phyloP scores from a whole-genome alignment of 2,888 invertebrate species.

The Nemoura dubitans region DNA sequence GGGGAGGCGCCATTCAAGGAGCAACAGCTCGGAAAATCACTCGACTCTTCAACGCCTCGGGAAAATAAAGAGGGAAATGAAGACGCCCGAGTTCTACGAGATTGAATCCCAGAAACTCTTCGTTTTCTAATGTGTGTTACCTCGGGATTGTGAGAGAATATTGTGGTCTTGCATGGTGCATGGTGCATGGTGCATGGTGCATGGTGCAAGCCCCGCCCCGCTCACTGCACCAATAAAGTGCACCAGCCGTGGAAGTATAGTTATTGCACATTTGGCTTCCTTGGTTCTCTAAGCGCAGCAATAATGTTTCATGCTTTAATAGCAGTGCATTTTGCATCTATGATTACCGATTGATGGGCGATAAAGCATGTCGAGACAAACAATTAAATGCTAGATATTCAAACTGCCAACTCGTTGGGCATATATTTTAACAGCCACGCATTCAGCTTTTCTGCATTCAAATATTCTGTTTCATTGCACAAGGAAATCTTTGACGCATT shows the following conservation, averaged over 20 bases:
- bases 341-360: no score
- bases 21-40: constrained; percentile 31
- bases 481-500: no score
- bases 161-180: background rate
- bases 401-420: no score
- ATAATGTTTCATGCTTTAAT: background rate
- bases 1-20: no score
- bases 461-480: no score
- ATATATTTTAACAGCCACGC: background rate
- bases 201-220: no score
- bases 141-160: background rate
- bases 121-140: background rate
- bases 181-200: no score
- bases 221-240: no score
- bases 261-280: no score
- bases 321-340: background rate
- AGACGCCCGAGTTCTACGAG: background rate
- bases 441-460: background rate
- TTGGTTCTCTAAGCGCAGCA: background rate
- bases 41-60: background rate
- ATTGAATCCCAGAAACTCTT: background rate
- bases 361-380: no score
- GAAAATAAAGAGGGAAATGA: constrained; percentile 13
- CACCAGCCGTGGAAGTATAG: no score
- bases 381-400: no score